A percentile compares a stretch with the other conserved stretches of the same genome.
phyloP scores from a whole-genome alignment of 1,140 invertebrate species.

The Nylanderia fulva region DNA sequence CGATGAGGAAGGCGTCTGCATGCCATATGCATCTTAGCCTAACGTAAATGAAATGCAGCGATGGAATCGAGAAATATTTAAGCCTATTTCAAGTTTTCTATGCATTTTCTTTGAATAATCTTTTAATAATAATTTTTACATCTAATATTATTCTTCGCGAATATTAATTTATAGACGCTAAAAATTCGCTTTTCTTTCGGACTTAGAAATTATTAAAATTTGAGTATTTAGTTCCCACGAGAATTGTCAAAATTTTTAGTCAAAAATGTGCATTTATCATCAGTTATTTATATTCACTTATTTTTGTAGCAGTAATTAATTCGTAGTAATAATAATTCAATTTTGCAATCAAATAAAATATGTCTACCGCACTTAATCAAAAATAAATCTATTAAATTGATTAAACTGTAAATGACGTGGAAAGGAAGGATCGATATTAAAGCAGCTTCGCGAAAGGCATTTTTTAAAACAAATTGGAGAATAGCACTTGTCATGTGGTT shows the following conservation, averaged over 20 bases:
- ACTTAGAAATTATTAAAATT: background rate
- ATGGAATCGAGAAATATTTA: background rate
- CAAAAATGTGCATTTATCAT: background rate
- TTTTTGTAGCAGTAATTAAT: background rate
- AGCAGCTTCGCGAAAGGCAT: background rate
- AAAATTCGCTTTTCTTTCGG: background rate
- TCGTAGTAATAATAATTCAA: slow-evolving; percentile 7
- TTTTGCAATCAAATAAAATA: background rate
- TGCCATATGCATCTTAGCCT: background rate
- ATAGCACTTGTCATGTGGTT: slow-evolving; percentile 55
- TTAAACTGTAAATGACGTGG: no score
- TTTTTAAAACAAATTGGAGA: slow-evolving; percentile 33
- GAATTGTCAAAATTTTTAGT: background rate
- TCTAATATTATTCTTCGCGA: background rate
- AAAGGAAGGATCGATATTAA: background rate
- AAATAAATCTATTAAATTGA: slow-evolving; percentile 10
- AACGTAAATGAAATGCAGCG: background rate
- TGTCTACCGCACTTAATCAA: background rate
- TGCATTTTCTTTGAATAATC: background rate
- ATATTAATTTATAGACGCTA: slow-evolving; percentile 1
- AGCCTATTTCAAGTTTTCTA: background rate
- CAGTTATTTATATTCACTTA: slow-evolving; percentile 1
- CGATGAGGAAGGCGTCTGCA: background rate
- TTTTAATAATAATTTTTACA: background rate
- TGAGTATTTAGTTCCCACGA: background rate